Evolutionary conservation across 2,113 vertebrate species (phyloP).

Genomic region (Dinomys branickii): DNA sequence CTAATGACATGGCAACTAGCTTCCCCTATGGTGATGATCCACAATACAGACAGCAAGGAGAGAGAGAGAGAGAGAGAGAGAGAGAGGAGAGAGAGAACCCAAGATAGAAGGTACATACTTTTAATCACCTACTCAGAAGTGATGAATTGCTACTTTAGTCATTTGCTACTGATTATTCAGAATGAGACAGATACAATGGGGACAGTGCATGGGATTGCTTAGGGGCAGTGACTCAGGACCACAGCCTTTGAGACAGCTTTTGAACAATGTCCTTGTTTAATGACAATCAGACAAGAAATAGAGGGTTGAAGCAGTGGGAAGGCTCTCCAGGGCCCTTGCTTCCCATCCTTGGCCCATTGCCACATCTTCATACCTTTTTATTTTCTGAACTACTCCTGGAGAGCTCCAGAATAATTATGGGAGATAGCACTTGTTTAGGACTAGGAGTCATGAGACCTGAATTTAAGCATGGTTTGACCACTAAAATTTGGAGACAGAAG

Average conservation of each 20-base stretch:
- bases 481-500: not conserved
- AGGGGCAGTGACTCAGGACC: not conserved
- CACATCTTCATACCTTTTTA: not conserved
- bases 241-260: not conserved
- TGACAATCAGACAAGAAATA: not conserved
- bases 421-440: not conserved
- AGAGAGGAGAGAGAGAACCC: not conserved
- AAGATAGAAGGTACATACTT: not conserved
- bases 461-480: not conserved
- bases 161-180: not conserved
- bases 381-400: not conserved
- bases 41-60: not conserved
- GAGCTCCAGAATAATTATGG: not conserved
- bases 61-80: rapidly evolving
- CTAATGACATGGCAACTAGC: not conserved
- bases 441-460: not conserved
- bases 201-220: not conserved
- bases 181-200: not conserved
- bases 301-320: not conserved
- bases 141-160: not conserved
- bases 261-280: not conserved
- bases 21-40: not conserved
- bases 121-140: not conserved
- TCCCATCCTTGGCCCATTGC: not conserved
- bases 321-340: not conserved